phyloP scores from a whole-genome alignment of 2,113 vertebrate species.

The Entelurus aequoreus region DNA sequence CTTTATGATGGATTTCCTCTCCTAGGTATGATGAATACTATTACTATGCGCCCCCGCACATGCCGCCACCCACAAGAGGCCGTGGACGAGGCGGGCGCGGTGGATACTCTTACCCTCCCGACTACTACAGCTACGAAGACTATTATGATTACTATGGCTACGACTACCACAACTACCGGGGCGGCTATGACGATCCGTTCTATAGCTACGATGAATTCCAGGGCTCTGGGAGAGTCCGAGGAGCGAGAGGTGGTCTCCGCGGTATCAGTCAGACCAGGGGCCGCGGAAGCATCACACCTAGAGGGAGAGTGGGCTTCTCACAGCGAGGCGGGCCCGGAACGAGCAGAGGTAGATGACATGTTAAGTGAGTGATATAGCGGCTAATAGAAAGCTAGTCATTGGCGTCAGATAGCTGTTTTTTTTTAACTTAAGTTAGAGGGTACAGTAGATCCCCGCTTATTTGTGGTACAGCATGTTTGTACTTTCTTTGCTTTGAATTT shows the following conservation, averaged over 20 bases:
- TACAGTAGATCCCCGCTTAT: too few species aligned
- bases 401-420: neutral
- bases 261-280: constrained; percentile 70
- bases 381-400: neutral
- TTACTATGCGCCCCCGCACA: constrained; percentile 95
- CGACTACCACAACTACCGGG: constrained; percentile 99
- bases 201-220: constrained; percentile 99
- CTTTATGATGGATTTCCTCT: constrained; percentile 7
- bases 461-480: too few species aligned
- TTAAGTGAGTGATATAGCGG: neutral
- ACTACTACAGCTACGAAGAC: constrained; percentile 98
- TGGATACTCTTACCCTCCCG: constrained; percentile 93
- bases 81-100: constrained; percentile 89
- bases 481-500: too few species aligned
- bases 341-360: constrained; percentile 85
- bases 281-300: constrained; percentile 83
- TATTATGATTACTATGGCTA: constrained; percentile 99
- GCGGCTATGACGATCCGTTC: constrained; percentile 98
- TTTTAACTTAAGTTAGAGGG: too few species aligned
- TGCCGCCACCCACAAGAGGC: constrained; percentile 93
- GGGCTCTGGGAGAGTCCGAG: constrained; percentile 92
- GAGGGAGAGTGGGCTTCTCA: constrained; percentile 90
- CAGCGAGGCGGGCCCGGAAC: constrained; percentile 92
- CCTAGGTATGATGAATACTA: constrained; percentile 99
- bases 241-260: constrained; percentile 85